Evolutionary conservation across 1,140 invertebrate species (phyloP).

Genomic region (Theocolax elegans): DNA sequence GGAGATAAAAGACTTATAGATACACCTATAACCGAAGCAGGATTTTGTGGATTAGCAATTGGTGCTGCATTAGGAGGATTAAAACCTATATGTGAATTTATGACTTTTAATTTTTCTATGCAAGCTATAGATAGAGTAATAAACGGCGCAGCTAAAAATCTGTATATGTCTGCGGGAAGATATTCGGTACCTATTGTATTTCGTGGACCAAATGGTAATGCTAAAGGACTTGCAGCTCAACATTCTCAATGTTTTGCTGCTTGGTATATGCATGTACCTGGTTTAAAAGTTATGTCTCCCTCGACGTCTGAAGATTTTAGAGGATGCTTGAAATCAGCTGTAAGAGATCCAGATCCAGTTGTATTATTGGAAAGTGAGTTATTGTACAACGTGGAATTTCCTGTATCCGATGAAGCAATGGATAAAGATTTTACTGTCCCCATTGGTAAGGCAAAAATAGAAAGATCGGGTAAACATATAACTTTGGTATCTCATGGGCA

Average conservation of each 20-base stretch:
- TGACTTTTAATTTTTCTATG: conserved; percentile 86
- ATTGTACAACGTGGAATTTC: conserved; percentile 70
- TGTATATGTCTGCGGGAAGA: conserved; percentile 80
- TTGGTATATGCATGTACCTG: conserved; percentile 79
- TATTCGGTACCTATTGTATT: conserved; percentile 79
- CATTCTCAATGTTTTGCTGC: conserved; percentile 81
- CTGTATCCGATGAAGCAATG: conserved; percentile 70
- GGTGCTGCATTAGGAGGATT: conserved; percentile 87
- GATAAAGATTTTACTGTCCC: conserved; percentile 76
- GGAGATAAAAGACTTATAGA: conserved; percentile 95
- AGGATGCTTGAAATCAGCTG: conserved; percentile 76
- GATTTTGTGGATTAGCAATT: conserved; percentile 93
- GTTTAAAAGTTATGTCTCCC: conserved; percentile 77
- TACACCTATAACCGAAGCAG: conserved; percentile 99
- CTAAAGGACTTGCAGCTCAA: conserved; percentile 78
- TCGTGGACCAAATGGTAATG: conserved; percentile 80
- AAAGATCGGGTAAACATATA: conserved; percentile 74
- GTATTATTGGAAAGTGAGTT: conserved; percentile 80
- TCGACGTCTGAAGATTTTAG: conserved; percentile 76
- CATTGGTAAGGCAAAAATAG: conserved; percentile 83
- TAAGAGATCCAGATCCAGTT: conserved; percentile 77
- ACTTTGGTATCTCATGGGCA: conserved; percentile 71
- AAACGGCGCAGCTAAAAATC: conserved; percentile 79
- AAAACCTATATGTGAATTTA: conserved; percentile 81
- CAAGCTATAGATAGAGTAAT: conserved; percentile 83